phyloP scores from a whole-genome alignment of 2,888 invertebrate genomes.

The Allygus modestus region DNA sequence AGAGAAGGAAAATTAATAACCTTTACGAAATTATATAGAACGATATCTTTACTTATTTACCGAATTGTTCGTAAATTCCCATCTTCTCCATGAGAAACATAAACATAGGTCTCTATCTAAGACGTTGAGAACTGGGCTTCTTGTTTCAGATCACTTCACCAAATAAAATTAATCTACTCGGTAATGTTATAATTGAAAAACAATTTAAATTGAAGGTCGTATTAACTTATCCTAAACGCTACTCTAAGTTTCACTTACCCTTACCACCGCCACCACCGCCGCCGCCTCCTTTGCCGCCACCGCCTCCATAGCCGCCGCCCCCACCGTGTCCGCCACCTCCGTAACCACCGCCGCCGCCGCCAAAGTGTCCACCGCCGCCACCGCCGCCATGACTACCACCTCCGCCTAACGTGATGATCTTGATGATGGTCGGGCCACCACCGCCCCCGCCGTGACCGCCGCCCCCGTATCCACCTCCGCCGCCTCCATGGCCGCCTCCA shows the following conservation, averaged over 20 bases:
- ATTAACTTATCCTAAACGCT: too few species aligned
- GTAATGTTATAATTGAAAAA: too few species aligned
- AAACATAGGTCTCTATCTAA: too few species aligned
- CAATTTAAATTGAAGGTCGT: too few species aligned
- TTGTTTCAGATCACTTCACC: too few species aligned
- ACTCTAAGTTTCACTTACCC: constrained; percentile 26
- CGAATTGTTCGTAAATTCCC: too few species aligned
- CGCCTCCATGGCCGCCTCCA: constrained; percentile 9
- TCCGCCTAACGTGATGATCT: constrained; percentile 59
- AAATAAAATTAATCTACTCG: too few species aligned
- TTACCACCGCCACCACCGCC: constrained; percentile 61
- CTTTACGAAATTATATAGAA: too few species aligned
- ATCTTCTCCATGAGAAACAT: too few species aligned
- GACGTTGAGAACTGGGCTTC: too few species aligned
- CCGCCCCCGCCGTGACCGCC: constrained; percentile 33
- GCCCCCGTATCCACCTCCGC: constrained; percentile 19
- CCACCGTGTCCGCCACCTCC: constrained; percentile 62
- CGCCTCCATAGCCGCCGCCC: constrained; percentile 65
- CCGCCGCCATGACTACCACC: constrained; percentile 18
- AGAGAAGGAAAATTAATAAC: too few species aligned
- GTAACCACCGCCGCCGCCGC: constrained; percentile 44
- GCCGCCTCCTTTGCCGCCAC: constrained; percentile 65
- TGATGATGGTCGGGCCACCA: constrained; percentile 56
- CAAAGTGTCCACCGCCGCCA: constrained; percentile 33
- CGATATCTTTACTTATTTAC: too few species aligned